These are phyloP conservation scores for Tetraodon nigroviridis DNA, from an alignment of 2,113 vertebrate species.

Conservation along the genomic window DNA sequence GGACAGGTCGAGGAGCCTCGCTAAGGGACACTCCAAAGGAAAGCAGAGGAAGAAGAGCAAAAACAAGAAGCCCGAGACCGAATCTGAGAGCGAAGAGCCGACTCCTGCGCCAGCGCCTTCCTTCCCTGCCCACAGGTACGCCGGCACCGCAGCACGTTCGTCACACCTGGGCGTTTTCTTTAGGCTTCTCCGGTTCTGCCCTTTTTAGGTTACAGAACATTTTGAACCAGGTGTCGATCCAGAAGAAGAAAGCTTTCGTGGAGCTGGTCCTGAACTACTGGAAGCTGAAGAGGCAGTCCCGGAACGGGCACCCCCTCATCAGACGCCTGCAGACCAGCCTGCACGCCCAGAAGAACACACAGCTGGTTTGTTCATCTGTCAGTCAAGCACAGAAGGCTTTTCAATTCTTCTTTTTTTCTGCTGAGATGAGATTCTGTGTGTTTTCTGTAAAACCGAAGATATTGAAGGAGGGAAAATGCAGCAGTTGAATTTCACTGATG, in stretches of 20 bases:
- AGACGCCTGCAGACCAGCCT: conserved; percentile 89
- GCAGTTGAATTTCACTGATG: background rate
- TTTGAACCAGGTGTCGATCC: conserved; percentile 93
- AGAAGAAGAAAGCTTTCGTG: conserved; percentile 93
- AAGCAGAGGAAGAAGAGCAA: conserved; percentile 84
- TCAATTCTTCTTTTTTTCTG: conserved; percentile 25
- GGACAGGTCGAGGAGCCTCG: conserved; percentile 68
- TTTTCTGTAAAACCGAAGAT: background rate
- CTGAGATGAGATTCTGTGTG: background rate
- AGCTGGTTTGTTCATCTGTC: conserved; percentile 79
- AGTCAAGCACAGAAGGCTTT: conserved; percentile 37
- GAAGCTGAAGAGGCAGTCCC: conserved; percentile 91
- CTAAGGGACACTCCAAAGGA: conserved; percentile 78
- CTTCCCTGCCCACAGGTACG: conserved; percentile 91
- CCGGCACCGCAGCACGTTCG: background rate
- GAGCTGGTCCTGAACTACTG: conserved; percentile 95
- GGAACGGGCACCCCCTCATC: conserved; percentile 90
- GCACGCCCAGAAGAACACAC: conserved; percentile 84
- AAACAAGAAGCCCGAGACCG: conserved; percentile 77
- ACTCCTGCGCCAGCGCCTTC: conserved; percentile 78
- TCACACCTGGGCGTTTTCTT: background rate
- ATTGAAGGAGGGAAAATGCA: background rate
- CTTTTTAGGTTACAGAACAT: conserved; percentile 88
- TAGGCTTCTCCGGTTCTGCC: background rate
- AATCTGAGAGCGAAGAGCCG: conserved; percentile 76